These are phyloP conservation scores for Styela clava DNA, from an alignment of 23 tunicate genomes.

Conservation along the genomic window DNA sequence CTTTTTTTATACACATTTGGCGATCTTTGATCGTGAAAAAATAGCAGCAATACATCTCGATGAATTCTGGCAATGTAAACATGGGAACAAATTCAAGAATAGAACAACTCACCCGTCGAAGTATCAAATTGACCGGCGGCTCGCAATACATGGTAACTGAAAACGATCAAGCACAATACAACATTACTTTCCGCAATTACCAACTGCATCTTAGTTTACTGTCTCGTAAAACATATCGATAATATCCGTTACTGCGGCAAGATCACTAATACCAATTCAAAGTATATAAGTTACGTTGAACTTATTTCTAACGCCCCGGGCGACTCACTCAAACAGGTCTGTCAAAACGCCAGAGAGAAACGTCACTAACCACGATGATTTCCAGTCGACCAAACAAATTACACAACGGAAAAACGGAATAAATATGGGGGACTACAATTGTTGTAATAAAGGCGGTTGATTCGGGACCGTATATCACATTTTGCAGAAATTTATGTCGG, in stretches of 20 bases:
- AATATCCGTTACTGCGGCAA: not conserved
- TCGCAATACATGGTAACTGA: not conserved
- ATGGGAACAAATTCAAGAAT: too few species aligned
- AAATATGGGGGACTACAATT: too few species aligned
- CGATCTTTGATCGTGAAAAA: too few species aligned
- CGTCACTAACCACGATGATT: not conserved
- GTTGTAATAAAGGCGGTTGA: too few species aligned
- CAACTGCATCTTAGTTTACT: not conserved
- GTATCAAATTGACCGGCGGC: not conserved
- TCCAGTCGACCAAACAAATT: too few species aligned
- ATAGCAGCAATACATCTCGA: too few species aligned
- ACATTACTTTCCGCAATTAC: not conserved
- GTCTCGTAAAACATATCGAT: not conserved
- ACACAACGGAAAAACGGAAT: too few species aligned
- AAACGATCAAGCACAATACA: not conserved
- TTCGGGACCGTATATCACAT: too few species aligned
- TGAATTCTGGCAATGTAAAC: too few species aligned
- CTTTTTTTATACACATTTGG: too few species aligned
- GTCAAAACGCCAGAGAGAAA: not conserved
- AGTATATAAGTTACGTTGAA: too few species aligned
- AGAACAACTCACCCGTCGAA: not conserved
- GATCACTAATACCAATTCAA: not conserved
- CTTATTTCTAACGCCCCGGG: not conserved
- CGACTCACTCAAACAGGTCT: not conserved
- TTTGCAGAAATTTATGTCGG: too few species aligned